phyloP scores from a whole-genome alignment of 2,797 vertebrate species.

The Echiichthys vipera region DNA sequence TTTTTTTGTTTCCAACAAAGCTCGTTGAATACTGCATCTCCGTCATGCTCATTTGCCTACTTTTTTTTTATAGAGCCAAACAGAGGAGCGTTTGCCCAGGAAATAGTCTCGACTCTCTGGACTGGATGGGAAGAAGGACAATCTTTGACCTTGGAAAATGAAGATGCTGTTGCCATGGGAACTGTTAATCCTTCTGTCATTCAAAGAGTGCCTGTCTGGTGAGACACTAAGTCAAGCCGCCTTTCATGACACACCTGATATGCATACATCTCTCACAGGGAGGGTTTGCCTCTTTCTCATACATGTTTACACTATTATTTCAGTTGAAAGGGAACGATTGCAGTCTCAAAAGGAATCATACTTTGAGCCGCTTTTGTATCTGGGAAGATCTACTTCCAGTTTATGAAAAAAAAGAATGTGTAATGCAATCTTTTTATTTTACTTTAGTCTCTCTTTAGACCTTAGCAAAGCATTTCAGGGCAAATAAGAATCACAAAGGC shows the following conservation, averaged over 20 bases:
- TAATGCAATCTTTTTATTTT: background rate
- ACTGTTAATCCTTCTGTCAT: slow-evolving; percentile 93
- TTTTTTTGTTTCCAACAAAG: slow-evolving; percentile 9
- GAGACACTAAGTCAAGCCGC: slow-evolving; percentile 81
- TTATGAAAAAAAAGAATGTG: background rate
- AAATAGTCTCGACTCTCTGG: slow-evolving; percentile 76
- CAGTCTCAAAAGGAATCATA: slow-evolving; percentile 2
- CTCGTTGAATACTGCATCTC: slow-evolving; percentile 40
- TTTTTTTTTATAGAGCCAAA: slow-evolving; percentile 77
- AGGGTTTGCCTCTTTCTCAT: slow-evolving; percentile 27
- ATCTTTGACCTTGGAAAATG: slow-evolving; percentile 93
- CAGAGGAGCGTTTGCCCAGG: slow-evolving; percentile 73
- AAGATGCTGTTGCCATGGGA: slow-evolving; percentile 96
- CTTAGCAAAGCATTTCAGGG: background rate
- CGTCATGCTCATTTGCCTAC: slow-evolving; percentile 39
- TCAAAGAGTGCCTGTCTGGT: slow-evolving; percentile 91
- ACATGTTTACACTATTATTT: slow-evolving; percentile 51
- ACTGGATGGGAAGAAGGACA: slow-evolving; percentile 81
- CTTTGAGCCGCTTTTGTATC: slow-evolving; percentile 8
- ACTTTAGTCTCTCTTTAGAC: background rate
- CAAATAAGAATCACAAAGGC: background rate
- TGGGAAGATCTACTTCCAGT: background rate
- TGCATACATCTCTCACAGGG: slow-evolving; percentile 62
- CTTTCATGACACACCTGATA: slow-evolving; percentile 87
- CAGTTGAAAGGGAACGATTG: slow-evolving; percentile 33